Evolutionary conservation across 2,797 vertebrate genomes (phyloP), one percentile per base, ranked within the genome.

Genomic region (Cichlasoma orientale): DNA sequence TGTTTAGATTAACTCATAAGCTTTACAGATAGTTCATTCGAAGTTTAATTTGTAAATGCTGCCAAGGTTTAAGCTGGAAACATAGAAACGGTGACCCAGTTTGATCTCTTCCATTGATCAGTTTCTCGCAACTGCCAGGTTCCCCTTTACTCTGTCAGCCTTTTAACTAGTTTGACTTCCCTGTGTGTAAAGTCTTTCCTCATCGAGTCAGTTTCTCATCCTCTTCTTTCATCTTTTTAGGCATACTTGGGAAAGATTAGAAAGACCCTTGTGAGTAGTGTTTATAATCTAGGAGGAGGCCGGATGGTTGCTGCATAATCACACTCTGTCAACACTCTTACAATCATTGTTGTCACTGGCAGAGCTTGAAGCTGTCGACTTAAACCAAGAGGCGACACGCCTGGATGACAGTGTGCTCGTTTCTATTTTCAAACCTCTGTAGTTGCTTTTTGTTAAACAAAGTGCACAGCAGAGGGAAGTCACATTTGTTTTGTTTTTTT

Each of bases 341-440:
- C 78, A 89, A 53, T 85, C 74, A 74, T 78, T 89, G 88, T 93
- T 90, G 80, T 82, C 82, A 29, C 54, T 86, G 77, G 68, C 75
- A 61, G 59, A 82, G 71, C 75, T 59, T 18, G 16, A 78, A 63
- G 82, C 57, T 70, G 52, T 75, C 11, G 11, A 56, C 79, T 79
- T 82, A 58, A 83, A 76, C 63, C 0, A 1, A 57, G 73, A 85
- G 70, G 73, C 23, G 79, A 86, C 83, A 77, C 25, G 61, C 85
- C 81, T 78, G 66, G 77, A 77, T 86, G 82, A 85, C 70, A 36
- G 72, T 79, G 53, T 36, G 73, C 71, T 72, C 56, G 56, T 82
- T 82, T 82, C 72, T 23, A 36, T 66, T 85, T 87, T 76, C n/a
- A 77, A 78, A 78, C n/a, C 57, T 69, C 29, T 31, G 47, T 47